Conservation (phyloP, 1,140 invertebrate genomes). For the Himalopsyche phryganea region DNA sequence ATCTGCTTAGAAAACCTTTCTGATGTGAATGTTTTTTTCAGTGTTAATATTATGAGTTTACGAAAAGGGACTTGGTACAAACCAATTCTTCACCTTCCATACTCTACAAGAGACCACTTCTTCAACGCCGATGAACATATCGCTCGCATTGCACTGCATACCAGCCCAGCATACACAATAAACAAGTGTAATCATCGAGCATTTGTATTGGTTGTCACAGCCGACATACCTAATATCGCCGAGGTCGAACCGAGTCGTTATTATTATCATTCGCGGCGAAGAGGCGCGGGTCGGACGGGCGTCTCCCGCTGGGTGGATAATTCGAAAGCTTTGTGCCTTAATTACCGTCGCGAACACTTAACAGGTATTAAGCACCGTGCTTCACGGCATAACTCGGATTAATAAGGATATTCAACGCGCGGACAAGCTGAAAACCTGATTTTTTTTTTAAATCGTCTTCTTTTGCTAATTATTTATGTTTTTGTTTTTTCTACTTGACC, state of each 20-base stretch:
- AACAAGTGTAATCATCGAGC: slow-evolving; percentile 22
- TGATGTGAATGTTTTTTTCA: too few species aligned
- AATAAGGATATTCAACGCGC: slow-evolving; percentile 9
- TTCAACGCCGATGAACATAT: too few species aligned
- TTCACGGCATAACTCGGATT: slow-evolving; percentile 23
- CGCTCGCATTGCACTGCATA: too few species aligned
- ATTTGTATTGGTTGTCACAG: slow-evolving; percentile 15
- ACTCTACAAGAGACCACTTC: too few species aligned
- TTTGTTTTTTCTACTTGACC: too few species aligned
- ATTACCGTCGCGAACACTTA: slow-evolving; percentile 28
- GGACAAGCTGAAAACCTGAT: slow-evolving; percentile 1
- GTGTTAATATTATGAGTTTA: too few species aligned
- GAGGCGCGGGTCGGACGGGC: background rate
- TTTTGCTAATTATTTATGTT: too few species aligned
- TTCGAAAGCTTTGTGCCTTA: slow-evolving; percentile 28
- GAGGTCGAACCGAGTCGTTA: too few species aligned
- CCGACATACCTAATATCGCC: background rate
- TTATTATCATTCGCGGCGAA: slow-evolving; percentile 9
- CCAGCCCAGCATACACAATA: slow-evolving; percentile 1
- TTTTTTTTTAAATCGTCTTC: background rate
- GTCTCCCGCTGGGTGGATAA: slow-evolving; percentile 23
- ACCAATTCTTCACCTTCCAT: too few species aligned
- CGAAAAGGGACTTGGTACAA: too few species aligned
- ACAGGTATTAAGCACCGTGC: slow-evolving; percentile 23
- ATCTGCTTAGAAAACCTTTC: too few species aligned